phyloP scores from a whole-genome alignment of 2,113 vertebrate species.

The Cyanistes caeruleus region DNA sequence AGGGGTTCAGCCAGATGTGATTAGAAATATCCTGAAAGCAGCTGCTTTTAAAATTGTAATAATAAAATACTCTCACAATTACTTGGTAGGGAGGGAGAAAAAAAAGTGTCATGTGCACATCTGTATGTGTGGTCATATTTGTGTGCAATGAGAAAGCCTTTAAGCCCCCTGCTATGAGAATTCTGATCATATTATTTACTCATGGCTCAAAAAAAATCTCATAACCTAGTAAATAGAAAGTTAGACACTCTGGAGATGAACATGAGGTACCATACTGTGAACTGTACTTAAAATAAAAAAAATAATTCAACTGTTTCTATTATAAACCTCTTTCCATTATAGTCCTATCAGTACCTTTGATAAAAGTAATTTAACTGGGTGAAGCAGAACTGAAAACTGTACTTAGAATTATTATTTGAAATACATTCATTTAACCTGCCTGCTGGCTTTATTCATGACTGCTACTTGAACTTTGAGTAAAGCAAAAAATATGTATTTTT shows the following conservation, averaged over 20 bases:
- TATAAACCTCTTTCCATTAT: not conserved
- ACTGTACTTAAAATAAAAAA: not conserved
- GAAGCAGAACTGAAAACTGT: constrained; percentile 49
- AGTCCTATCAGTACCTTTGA: not conserved
- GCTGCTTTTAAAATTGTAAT: not conserved
- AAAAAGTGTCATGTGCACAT: not conserved
- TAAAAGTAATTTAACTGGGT: constrained; percentile 43
- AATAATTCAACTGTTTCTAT: not conserved
- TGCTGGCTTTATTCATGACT: not conserved
- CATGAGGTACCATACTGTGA: not conserved
- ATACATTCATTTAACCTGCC: constrained; percentile 26
- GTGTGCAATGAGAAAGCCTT: not conserved
- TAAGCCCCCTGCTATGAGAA: not conserved
- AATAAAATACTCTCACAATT: not conserved
- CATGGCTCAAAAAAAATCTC: not conserved
- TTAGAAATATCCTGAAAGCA: not conserved
- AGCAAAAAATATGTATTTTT: not conserved
- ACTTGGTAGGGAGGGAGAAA: not conserved
- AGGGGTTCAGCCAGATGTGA: not conserved
- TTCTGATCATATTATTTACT: not conserved
- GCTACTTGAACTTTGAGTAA: not conserved
- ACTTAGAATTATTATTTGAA: constrained; percentile 48
- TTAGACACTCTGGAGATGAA: not conserved
- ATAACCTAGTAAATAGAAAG: not conserved
- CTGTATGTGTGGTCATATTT: not conserved